Base-by-base conservation (phyloP, 2,888 invertebrate genomes). In the Pogonocherus hispidulus region DNA sequence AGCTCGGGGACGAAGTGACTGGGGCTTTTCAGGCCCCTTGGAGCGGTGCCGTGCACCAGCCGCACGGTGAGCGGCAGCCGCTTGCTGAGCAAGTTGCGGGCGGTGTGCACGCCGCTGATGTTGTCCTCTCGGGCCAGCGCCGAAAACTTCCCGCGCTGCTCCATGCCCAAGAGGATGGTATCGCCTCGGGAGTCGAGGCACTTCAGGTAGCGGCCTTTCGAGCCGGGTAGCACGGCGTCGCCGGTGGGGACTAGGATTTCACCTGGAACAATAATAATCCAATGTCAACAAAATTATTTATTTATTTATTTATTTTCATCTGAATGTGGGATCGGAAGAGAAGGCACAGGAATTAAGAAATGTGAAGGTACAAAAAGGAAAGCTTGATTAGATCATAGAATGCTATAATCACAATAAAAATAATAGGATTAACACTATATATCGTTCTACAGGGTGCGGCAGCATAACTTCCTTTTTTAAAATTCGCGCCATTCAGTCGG, bases 81-180 rank as follows among this genome's bases (percentile, higher is more conserved):
- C 86, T 97, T 98, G 74, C 93, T 92, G 64, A 97, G 87, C 74
- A 98, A 88, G 80, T 95, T 96, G 82, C 93, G 92, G 14, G 96
- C 95, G 72, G 94, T 94, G 85, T 98, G 97, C 16, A 97, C 97
- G 19, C 97, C 97, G 82, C 96, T 95, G 73, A 98, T 96, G 86
- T 96, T 96, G 81, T 96, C 96, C 85, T 96, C 95, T 81, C 95
- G 92, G 70, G 97, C 97, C 64, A 98, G 88, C 54, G 96, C 95
- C 79, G 96, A 97, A 87, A 98, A 97, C 81, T 94, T 92, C 37
- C 96, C 96, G 82, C 94, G 91, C 85, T 95, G 94, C 81, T 97
- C 96, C 83, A 95, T 89, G 70, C 93, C 92, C 74, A 97, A 87
- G 80, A 95, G 90, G 27, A 97, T 88, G 77, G 91, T 92, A 82